These are phyloP conservation scores for Toxotes jaculatrix DNA, from an alignment of 2,113 vertebrate species.

Conservation along the genomic window DNA sequence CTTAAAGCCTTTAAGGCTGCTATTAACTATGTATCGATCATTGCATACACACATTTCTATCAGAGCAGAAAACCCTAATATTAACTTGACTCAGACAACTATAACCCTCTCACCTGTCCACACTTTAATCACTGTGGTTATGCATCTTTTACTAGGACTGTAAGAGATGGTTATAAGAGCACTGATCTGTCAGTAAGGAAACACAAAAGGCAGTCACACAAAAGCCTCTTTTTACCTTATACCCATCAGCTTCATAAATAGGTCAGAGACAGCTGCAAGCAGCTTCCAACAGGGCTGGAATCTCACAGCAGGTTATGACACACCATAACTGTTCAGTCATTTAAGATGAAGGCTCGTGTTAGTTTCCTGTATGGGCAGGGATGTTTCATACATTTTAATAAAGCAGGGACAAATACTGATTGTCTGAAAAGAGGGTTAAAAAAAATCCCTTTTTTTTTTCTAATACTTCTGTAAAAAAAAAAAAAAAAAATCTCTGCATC, in stretches of 20 bases:
- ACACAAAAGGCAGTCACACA: slow-evolving; percentile 52
- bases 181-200: not conserved
- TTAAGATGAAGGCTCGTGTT: slow-evolving; percentile 34
- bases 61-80: no score
- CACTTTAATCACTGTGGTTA: not conserved
- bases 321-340: slow-evolving; percentile 36
- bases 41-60: not conserved
- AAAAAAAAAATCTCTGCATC: slow-evolving; percentile 13
- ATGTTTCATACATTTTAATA: slow-evolving; percentile 21
- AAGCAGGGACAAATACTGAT: not conserved
- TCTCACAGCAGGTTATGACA: slow-evolving; percentile 52
- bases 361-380: not conserved
- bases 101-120: not conserved
- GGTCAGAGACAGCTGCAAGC: slow-evolving; percentile 68
- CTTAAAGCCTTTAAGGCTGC: not conserved
- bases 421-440: not conserved
- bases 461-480: slow-evolving; percentile 11
- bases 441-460: not conserved
- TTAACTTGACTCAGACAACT: not conserved
- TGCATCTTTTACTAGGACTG: not conserved
- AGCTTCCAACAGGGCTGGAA: slow-evolving; percentile 45
- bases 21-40: not conserved
- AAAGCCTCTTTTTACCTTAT: slow-evolving; percentile 59
- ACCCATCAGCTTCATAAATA: slow-evolving; percentile 67
- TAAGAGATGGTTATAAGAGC: not conserved